Evolutionary conservation across 1,140 invertebrate species (phyloP), one percentile per base, ranked within the genome.

Genomic region (Eriosoma lanigerum): DNA sequence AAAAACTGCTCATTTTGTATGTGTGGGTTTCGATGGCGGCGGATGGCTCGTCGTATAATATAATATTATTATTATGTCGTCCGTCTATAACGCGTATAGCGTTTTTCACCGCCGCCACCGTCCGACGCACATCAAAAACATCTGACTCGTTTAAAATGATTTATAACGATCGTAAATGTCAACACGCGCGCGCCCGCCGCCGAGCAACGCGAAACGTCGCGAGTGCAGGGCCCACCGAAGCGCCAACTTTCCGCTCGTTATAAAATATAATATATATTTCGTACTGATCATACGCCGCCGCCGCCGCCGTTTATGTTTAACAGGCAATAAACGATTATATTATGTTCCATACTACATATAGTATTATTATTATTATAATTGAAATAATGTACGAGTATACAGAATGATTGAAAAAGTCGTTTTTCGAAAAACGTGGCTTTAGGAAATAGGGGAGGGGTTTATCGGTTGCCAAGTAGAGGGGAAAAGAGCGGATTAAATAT

Each of bases 91-190:
- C n/a, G n/a, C 12, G 4, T n/a, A n/a, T 46, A 38, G n/a, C 72
- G 46, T 75, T 75, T 75, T 56, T 75, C 72, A n/a, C 50, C 50
- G n/a, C 32, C 32, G 21, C n/a, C n/a, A n/a, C 32, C 3, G n/a
- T n/a, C n/a, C n/a, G 64, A 68, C n/a, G 12, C 48, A 6, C 21
- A 54, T 75, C 72, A 58, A 58, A 75, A 75, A 58, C 54, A 44
- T 76, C 50, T 38, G 73, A 73, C 52, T 58, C 29, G 52, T 76
- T 58, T 58, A 56, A 76, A 76, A 76, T 58, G 54, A 76, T 76
- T 76, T 76, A 76, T 76, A 60, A 56, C 73, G 10, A 46, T 56
- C 73, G 52, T 76, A 66, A 66, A 66, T 46, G 64, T 66, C 64
- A 46, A 66, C 64, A 15, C 38, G 52, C 19, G 3, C 19, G 52